A percentile compares a stretch with the other conserved stretches of the same genome.
Conservation (phyloP, 2,113 vertebrate genomes). For the Centrocercus urophasianus region DNA sequence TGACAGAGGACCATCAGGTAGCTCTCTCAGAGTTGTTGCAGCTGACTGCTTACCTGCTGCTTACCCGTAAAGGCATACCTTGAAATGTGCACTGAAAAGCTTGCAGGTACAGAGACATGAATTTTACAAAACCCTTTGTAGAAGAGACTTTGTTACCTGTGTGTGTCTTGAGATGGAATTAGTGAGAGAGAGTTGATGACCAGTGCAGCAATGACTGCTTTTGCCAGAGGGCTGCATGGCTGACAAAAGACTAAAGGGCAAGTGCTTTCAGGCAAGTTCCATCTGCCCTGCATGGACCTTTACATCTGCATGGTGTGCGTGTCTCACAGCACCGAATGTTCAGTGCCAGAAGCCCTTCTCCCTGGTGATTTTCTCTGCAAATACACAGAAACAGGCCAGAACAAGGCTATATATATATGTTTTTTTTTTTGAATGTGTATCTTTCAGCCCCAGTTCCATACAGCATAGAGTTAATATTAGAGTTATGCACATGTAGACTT, state of each 20-base stretch:
- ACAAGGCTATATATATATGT: neutral
- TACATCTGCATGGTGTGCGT: accelerated
- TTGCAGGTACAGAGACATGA: neutral
- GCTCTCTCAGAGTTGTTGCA: neutral
- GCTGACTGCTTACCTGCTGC: neutral
- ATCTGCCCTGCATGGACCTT: neutral
- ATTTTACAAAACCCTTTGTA: neutral
- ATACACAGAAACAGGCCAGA: neutral
- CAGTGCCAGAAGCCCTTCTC: neutral
- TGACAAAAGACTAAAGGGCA: neutral
- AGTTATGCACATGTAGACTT: neutral
- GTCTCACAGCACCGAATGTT: neutral
- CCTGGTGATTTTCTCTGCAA: neutral
- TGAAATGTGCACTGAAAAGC: neutral
- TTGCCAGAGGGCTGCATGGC: accelerated
- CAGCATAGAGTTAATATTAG: neutral
- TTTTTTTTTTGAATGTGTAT: neutral
- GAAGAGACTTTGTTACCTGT: neutral
- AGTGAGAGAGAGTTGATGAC: neutral
- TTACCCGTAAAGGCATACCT: neutral
- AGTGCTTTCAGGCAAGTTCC: neutral
- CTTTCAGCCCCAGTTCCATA: neutral
- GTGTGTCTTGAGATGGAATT: neutral
- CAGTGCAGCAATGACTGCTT: neutral
- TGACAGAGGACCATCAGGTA: neutral